Percentiles rank a stretch among this genome's conserved stretches.
Evolutionary conservation across 2,797 vertebrate genomes (phyloP).

Genomic region (Anguilla obscura): DNA sequence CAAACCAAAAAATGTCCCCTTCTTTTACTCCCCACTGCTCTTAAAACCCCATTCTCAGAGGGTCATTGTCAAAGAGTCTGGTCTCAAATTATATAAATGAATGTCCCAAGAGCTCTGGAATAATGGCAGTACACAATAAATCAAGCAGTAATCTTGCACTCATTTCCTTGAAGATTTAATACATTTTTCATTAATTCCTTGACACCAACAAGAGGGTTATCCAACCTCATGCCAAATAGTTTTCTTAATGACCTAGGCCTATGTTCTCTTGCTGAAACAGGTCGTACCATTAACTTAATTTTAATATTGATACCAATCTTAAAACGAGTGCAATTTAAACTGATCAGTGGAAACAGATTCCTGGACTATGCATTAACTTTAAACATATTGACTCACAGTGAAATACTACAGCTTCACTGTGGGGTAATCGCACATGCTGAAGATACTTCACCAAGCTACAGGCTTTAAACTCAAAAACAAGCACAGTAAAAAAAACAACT

Average conservation of each 20-base stretch:
- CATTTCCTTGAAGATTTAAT: background rate
- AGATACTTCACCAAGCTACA: background rate
- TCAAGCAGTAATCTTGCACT: background rate
- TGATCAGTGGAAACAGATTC: background rate
- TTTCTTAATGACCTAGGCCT: background rate
- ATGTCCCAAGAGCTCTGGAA: constrained; percentile 11
- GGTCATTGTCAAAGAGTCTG: constrained; percentile 22
- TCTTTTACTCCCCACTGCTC: constrained; percentile 16
- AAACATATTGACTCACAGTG: background rate
- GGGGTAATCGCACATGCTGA: background rate
- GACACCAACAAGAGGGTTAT: background rate
- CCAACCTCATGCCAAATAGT: background rate
- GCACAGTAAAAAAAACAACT: background rate
- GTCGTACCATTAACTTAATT: background rate
- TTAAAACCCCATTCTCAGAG: constrained; percentile 21
- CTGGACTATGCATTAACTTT: background rate
- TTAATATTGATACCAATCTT: background rate
- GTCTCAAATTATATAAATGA: constrained; percentile 34
- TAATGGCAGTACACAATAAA: background rate
- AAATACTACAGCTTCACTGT: background rate
- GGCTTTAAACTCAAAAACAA: background rate
- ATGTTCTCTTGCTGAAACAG: background rate
- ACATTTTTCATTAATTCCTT: background rate
- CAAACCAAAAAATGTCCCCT: constrained; percentile 25
- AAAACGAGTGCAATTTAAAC: background rate